Evolutionary conservation across 64 coral and sea anemone genomes (phyloP).

Genomic region (Catalaphyllia jardinei): DNA sequence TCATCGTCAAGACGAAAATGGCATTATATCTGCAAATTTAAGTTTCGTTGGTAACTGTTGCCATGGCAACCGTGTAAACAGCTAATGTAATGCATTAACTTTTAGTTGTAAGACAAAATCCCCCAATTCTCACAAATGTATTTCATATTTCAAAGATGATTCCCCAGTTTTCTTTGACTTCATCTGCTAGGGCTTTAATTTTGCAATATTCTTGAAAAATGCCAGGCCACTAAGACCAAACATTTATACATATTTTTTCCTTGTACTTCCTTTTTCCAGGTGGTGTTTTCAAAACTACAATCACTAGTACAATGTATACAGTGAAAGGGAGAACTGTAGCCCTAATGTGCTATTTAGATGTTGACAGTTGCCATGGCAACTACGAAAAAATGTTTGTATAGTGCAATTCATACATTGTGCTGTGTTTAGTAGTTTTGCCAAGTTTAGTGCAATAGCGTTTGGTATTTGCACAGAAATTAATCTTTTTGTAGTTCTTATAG

Average conservation of each 20-base stretch:
- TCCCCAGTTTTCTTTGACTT: neutral
- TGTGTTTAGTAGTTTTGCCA: neutral
- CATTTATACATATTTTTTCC: neutral
- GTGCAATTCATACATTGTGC: neutral
- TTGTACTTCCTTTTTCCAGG: neutral
- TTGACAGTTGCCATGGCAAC: conserved; percentile 38
- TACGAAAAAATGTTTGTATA: neutral
- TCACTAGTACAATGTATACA: neutral
- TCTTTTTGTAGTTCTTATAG: neutral
- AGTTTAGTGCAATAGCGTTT: neutral
- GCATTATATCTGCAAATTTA: neutral
- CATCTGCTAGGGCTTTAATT: neutral
- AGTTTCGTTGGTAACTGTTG: neutral
- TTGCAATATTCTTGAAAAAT: neutral
- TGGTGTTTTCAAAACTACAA: conserved; percentile 6
- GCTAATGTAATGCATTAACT: neutral
- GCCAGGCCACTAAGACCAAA: neutral
- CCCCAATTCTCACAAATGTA: neutral
- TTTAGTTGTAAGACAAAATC: neutral
- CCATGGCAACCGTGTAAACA: conserved; percentile 9
- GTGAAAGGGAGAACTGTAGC: neutral
- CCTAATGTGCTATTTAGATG: conserved; percentile 14
- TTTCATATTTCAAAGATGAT: neutral
- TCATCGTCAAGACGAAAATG: neutral
- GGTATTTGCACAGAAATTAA: neutral